Conservation (phyloP, 35 echinoderm and acorn worm species). For the Apostichopus californicus region DNA sequence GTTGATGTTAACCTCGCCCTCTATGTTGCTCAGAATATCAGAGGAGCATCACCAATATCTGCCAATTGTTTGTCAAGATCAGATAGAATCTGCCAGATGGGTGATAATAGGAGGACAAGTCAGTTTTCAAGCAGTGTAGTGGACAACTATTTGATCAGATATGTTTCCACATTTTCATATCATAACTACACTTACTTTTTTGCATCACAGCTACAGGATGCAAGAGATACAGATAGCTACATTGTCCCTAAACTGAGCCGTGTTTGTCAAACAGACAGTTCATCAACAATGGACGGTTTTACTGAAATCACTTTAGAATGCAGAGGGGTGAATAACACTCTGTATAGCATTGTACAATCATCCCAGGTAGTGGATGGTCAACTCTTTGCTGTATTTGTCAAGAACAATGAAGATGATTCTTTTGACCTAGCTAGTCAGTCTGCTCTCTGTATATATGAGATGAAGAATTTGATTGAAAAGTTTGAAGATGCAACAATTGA, state of each 20-base stretch:
- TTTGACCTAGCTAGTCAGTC: too few relatives aligned
- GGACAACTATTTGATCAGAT: not conserved
- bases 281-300: not conserved
- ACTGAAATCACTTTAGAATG: constrained; percentile 13
- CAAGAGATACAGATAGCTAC: not conserved
- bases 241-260: constrained; percentile 12
- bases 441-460: too few relatives aligned
- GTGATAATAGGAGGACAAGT: not conserved
- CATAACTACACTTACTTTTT: not conserved
- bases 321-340: not conserved
- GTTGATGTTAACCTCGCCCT: too few relatives aligned
- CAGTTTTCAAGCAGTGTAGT: not conserved
- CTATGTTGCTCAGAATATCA: too few relatives aligned
- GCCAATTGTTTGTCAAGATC: not conserved
- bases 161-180: not conserved
- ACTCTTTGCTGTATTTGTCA: constrained; percentile 1
- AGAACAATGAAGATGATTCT: too few relatives aligned
- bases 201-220: constrained; percentile 4
- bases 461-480: too few relatives aligned
- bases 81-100: not conserved
- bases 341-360: not conserved
- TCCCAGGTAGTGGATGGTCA: not conserved
- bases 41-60: not conserved
- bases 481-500: too few relatives aligned
- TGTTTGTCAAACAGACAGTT: constrained; percentile 22